Percentiles rank a stretch among this genome's conserved stretches.
Evolutionary conservation across 1,140 invertebrate genomes (phyloP).

Genomic region (Aphis gossypii): DNA sequence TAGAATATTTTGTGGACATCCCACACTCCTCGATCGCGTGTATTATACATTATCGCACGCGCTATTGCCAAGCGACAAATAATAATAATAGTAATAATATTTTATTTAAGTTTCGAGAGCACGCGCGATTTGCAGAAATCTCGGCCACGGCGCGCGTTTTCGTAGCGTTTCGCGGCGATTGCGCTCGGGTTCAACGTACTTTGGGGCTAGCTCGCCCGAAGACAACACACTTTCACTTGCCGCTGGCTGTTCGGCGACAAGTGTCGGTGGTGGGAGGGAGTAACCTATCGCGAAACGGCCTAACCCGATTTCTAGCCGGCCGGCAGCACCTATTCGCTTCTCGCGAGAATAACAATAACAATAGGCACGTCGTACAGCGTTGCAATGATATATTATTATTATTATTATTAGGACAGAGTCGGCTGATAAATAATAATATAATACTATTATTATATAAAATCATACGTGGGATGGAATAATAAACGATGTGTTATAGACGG

Average conservation of each 20-base stretch:
- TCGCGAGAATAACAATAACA: background rate
- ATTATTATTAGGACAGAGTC: background rate
- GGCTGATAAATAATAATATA: background rate
- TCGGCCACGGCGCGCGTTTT: background rate
- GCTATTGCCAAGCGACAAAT: background rate
- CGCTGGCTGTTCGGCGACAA: background rate
- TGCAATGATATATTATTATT: background rate
- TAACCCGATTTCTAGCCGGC: constrained; percentile 46
- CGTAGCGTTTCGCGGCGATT: constrained; percentile 11
- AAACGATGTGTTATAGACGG: background rate
- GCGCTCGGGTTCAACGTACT: constrained; percentile 42
- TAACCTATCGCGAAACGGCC: background rate
- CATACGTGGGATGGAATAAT: background rate
- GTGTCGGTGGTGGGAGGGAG: background rate
- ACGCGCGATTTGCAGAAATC: constrained; percentile 24
- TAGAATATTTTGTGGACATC: background rate
- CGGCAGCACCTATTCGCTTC: background rate
- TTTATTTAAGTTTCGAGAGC: background rate
- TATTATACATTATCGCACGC: too few relatives aligned
- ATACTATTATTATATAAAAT: background rate
- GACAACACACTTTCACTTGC: constrained; percentile 16
- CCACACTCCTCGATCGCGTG: background rate
- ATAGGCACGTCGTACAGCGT: background rate
- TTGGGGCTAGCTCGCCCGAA: background rate
- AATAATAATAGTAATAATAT: background rate